Percentiles rank a stretch among this genome's conserved stretches.
Evolutionary conservation across 2,888 invertebrate species (phyloP).

Genomic region (Hermaeophaga mercurialis): DNA sequence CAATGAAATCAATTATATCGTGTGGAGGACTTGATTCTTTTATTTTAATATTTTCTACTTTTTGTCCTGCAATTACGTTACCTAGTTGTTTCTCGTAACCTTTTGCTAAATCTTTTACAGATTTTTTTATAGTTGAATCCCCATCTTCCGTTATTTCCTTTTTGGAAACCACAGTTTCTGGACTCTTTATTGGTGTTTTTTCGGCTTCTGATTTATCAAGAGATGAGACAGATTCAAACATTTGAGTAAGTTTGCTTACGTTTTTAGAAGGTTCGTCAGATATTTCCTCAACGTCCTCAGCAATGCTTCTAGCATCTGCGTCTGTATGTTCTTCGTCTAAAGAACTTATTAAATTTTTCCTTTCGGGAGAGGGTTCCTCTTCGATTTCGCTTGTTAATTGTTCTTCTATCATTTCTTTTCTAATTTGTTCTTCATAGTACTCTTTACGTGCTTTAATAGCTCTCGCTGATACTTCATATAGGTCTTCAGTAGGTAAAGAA

Average conservation of each 20-base stretch:
- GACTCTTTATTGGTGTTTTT: slow-evolving; percentile 28
- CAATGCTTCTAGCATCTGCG: slow-evolving; percentile 35
- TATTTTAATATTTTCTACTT: slow-evolving; percentile 24
- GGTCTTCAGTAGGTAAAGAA: slow-evolving; percentile 59
- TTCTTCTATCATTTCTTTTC: slow-evolving; percentile 64
- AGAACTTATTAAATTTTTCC: slow-evolving; percentile 52
- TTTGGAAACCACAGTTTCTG: slow-evolving; percentile 17
- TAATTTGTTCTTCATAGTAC: slow-evolving; percentile 66
- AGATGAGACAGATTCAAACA: slow-evolving; percentile 27
- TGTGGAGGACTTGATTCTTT: slow-evolving; percentile 27
- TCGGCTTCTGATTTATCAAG: slow-evolving; percentile 27
- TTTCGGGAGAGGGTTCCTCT: slow-evolving; percentile 59
- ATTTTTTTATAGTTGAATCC: slow-evolving; percentile 34
- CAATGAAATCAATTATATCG: slow-evolving; percentile 40
- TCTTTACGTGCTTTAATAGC: slow-evolving; percentile 63
- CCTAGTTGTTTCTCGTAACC: slow-evolving; percentile 43
- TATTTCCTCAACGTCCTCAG: slow-evolving; percentile 37
- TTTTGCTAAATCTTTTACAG: slow-evolving; percentile 46
- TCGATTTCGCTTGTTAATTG: slow-evolving; percentile 59
- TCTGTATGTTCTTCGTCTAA: slow-evolving; percentile 41
- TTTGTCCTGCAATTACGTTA: slow-evolving; percentile 41
- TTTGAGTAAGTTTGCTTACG: slow-evolving; percentile 27
- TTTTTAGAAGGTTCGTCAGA: slow-evolving; percentile 32
- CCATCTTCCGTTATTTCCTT: slow-evolving; percentile 19
- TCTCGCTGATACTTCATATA: slow-evolving; percentile 61